Evolutionary conservation across 2,888 invertebrate genomes (phyloP), one percentile per base, ranked within the genome.

Genomic region (Amblyteles armatorius): DNA sequence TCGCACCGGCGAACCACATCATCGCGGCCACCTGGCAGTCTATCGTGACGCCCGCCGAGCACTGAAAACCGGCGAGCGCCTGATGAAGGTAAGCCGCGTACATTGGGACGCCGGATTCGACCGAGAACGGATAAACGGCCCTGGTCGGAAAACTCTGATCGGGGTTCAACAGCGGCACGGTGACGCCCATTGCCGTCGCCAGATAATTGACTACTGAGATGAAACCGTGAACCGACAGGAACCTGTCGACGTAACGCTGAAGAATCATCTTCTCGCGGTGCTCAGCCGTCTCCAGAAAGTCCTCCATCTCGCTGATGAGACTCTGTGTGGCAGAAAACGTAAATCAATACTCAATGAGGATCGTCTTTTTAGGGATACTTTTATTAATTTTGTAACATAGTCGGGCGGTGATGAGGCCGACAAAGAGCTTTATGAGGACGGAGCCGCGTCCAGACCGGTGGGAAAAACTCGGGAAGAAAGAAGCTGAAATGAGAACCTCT

Each of bases 1-100:
- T 89, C 0, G 88, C 87, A 13, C 87, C 82, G 0, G 82, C 68
- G 67, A 87, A 91, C 91, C 90, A 91, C 48, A 91, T 48, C 7
- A 89, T 68, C 1, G 88, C 7, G 11, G 88, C 88, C 13, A 87
- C 72, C 29, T 88, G 88, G 76, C 88, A 86, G 71, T 91, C 90
- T 1, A 88, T 65, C 5, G 87, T 81, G 13, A 89, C 82, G 16
- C 83, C 86, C 5, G 89, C 81, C 22, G 82, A 71, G 40, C 60
- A 77, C 33, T 82, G 78, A 11, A 87, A 60, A 1, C 77, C 82
- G 26, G 73, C 81, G 16, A 87, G n/a, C 1, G 68, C 44, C 55
- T 86, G 85, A 48, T 86, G 84, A 5, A 82, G 4, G 22, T 87
- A 87, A 13, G 73, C 69, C 11, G 87, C 36, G 36, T 72, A 60